Percentiles rank a stretch among this genome's conserved stretches.
Conservation (phyloP, 2,888 invertebrate genomes). For the Clistopyga incitator region DNA sequence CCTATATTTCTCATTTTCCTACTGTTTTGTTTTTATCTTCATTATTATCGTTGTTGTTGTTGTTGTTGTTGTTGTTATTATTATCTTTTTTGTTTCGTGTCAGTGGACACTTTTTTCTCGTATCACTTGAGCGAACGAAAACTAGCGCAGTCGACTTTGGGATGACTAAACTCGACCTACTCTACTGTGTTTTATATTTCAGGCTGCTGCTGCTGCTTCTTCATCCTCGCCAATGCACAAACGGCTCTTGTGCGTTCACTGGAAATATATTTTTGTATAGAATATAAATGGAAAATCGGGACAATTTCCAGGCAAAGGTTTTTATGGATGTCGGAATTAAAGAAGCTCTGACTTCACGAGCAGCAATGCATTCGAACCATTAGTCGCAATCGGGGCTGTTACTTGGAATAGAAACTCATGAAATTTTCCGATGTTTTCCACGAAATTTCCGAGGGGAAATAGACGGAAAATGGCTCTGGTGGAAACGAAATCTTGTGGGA, state of each 20-base stretch:
- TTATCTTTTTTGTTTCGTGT: not conserved
- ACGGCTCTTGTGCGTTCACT: not conserved
- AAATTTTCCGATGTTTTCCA: too few relatives aligned
- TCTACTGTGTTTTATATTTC: conserved; percentile 7
- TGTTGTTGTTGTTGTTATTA: not conserved
- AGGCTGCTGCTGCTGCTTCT: too few relatives aligned
- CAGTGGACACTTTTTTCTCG: conserved; percentile 10
- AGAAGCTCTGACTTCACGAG: too few relatives aligned
- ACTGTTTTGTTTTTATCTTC: conserved; percentile 3
- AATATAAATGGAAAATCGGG: too few relatives aligned
- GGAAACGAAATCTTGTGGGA: too few relatives aligned
- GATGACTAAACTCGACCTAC: conserved; percentile 37
- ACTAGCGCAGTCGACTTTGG: conserved; percentile 13
- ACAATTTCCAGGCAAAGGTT: too few relatives aligned
- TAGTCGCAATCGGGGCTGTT: too few relatives aligned
- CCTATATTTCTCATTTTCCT: conserved; percentile 46
- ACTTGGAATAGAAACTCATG: too few relatives aligned
- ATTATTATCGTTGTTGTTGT: not conserved
- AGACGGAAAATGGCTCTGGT: too few relatives aligned
- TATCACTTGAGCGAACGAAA: conserved; percentile 3
- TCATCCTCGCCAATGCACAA: not conserved
- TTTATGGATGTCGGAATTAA: too few relatives aligned
- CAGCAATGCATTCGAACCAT: too few relatives aligned
- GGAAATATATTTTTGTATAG: not conserved
- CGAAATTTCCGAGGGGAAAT: too few relatives aligned